These are phyloP conservation scores for Heliconius hewitsoni DNA, from an alignment of 1,140 invertebrate genomes.

Conservation along the genomic window DNA sequence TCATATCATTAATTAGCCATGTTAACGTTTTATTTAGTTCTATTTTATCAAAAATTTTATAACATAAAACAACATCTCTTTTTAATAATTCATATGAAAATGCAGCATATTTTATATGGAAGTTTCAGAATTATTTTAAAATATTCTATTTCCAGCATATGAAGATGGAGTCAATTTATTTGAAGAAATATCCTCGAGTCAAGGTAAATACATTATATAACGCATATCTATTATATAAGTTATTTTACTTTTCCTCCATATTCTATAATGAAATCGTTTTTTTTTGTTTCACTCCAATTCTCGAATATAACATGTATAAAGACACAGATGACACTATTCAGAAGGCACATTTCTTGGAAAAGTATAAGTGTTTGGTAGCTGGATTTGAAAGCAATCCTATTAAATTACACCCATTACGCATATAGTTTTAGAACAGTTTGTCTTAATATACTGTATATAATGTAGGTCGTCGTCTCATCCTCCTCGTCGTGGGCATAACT, in stretches of 20 bases:
- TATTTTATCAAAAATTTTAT: neutral
- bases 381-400: too few species aligned
- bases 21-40: too few species aligned
- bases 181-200: conserved; percentile 56
- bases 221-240: neutral
- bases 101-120: neutral
- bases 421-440: conserved; percentile 1
- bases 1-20: too few species aligned
- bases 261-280: too few species aligned
- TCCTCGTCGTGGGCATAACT: conserved; percentile 64
- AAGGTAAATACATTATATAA: conserved; percentile 48
- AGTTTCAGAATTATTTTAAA: conserved; percentile 13
- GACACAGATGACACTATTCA: too few species aligned
- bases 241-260: neutral
- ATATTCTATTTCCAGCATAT: conserved; percentile 48
- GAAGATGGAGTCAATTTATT: conserved; percentile 60
- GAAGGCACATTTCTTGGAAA: too few species aligned
- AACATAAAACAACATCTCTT: neutral
- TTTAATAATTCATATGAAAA: neutral
- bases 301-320: too few species aligned
- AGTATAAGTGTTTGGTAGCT: too few species aligned
- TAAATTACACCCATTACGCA: too few species aligned
- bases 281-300: too few species aligned
- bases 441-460: neutral
- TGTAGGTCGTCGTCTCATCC: conserved; percentile 59